Evolutionary conservation across 1,140 invertebrate genomes (phyloP), one percentile per base, ranked within the genome.

Genomic region (Solenopsis fugax): DNA sequence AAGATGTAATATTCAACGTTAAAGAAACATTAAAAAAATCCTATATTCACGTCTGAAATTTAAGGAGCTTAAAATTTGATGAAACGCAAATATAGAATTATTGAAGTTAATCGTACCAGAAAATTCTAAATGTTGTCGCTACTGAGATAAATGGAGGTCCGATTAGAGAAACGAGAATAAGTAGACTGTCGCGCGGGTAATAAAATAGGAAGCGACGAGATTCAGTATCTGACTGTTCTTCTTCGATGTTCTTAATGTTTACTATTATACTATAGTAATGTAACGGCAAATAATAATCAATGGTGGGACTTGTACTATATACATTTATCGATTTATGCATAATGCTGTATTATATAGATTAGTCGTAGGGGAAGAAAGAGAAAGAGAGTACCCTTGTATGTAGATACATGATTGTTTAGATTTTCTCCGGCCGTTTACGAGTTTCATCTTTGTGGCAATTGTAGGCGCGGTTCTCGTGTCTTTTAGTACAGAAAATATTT

Each of bases 221-320:
- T 91, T 90, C 82, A 87, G 67, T 91, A 87, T 92, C 89, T 91
- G 92, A 93, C 92, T 93, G 92, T 93, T 92, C 88, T 93, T 92
- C 88, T 90, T 93, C 88, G 82, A 92, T 93, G 92, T 93, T 92
- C 87, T 93, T 90, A 91, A 93, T 93, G 91, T 93, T 92, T 89
- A 92, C 87, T 93, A 91, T 92, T 91, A 91, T 84, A 90, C 82
- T 91, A 90, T 86, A 80, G 71, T 90, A 91, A 87, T 86, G 54
- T 84, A 84, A 89, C 82, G 52, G 85, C 85, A 89, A 85, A 86
- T 81, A 77, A 81, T 65, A 69, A 89, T 76, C 76, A 89, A 88
- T 78, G 69, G 73, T 86, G 87, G 75, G 84, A 85, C 69, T 88
- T 92, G 81, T 85, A 91, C 64, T 78, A 90, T 58, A 76, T 88